Conservation (phyloP, 2,888 invertebrate genomes). For the Cepaea hortensis region DNA sequence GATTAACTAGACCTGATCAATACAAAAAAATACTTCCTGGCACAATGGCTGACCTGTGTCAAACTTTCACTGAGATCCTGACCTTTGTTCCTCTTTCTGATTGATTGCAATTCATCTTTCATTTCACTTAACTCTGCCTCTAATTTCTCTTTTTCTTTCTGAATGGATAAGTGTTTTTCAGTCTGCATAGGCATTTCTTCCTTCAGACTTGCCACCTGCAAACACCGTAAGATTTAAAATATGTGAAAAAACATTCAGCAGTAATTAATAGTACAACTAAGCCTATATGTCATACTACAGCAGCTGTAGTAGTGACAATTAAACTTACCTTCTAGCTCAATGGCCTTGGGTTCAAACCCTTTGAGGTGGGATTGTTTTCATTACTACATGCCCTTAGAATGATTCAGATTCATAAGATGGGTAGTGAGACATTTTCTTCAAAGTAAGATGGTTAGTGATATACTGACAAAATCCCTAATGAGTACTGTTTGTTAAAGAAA, state of each 20-base stretch:
- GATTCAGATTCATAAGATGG: too few species aligned
- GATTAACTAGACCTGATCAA: not conserved
- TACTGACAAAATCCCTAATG: too few species aligned
- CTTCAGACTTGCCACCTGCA: constrained; percentile 59
- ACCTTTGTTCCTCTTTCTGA: constrained; percentile 46
- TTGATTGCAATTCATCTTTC: constrained; percentile 42
- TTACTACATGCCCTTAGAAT: too few species aligned
- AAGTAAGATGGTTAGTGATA: too few species aligned
- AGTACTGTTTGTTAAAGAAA: too few species aligned
- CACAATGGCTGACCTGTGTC: constrained; percentile 20
- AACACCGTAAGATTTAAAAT: constrained; percentile 14
- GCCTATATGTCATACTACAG: too few species aligned
- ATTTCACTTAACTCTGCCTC: constrained; percentile 57
- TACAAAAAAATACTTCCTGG: not conserved
- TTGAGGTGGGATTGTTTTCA: too few species aligned
- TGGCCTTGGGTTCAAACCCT: too few species aligned
- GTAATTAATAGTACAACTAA: too few species aligned
- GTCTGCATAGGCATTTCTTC: constrained; percentile 57
- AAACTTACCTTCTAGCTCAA: too few species aligned
- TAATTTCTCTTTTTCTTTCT: constrained; percentile 60
- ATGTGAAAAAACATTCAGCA: not conserved
- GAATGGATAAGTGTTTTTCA: constrained; percentile 55
- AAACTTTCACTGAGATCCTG: constrained; percentile 31
- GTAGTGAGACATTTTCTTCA: too few species aligned
- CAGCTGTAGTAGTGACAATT: too few species aligned